These are phyloP conservation scores for Heliconius hewitsoni DNA, from an alignment of 1,140 invertebrate genomes.

Conservation along the genomic window DNA sequence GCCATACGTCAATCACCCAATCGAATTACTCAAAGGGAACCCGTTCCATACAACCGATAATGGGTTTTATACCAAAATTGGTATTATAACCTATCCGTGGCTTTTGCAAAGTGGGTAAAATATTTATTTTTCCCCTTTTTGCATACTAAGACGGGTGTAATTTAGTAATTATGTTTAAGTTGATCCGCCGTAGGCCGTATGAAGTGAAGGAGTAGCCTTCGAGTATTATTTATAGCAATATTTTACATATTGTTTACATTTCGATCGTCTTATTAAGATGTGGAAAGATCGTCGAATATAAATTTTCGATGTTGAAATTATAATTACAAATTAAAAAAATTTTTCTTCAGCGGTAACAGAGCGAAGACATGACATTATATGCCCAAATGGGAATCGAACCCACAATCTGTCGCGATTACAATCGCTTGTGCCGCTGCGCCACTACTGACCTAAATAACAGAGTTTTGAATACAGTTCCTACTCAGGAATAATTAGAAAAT, in stretches of 20 bases:
- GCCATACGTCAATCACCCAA: slow-evolving; percentile 69
- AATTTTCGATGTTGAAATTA: not conserved
- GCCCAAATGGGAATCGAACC: too few species aligned
- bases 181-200: slow-evolving; percentile 34
- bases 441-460: too few species aligned
- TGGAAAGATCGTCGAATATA: not conserved
- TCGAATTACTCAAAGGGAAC: slow-evolving; percentile 52
- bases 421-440: too few species aligned
- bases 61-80: slow-evolving; percentile 51
- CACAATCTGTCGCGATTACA: too few species aligned
- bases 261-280: slow-evolving; percentile 2
- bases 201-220: slow-evolving; percentile 35
- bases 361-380: too few species aligned
- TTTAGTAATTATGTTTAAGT: slow-evolving; percentile 62
- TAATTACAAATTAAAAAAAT: not conserved
- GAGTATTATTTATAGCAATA: slow-evolving; percentile 29
- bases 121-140: slow-evolving; percentile 69
- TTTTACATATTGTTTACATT: slow-evolving; percentile 12
- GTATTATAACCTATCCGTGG: slow-evolving; percentile 46
- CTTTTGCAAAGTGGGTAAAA: slow-evolving; percentile 55
- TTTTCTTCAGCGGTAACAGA: too few species aligned
- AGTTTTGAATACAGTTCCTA: too few species aligned
- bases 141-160: slow-evolving; percentile 57
- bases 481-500: too few species aligned
- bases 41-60: slow-evolving; percentile 43